Base-by-base conservation (phyloP, 2,888 invertebrate species). In the Xanthorhoe designata region DNA sequence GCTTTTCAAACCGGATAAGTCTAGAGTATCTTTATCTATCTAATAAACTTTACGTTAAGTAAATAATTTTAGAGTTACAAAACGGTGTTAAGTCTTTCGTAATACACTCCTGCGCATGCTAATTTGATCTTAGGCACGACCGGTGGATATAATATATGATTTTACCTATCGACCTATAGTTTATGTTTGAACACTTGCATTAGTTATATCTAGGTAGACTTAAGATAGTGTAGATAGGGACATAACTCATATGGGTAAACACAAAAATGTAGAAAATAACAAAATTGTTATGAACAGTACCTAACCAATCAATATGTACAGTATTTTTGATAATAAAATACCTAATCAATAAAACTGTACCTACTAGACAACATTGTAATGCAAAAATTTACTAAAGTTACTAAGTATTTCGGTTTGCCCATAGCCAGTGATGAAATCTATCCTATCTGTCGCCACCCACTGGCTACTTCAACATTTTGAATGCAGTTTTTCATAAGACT, bases 101-200 rank as follows among this genome's bases (percentile, higher is more conserved):
- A 82, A 78, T n/a, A n/a, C n/a, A 74, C 70, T 74, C 71, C 61
- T 70, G 72, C 62, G 72, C 76, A 77, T 75, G 71, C 64, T 76
- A 76, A 81, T 78, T 75, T 72, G 68, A 70, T 73, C 73, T 68
- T 42, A 57, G 58, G 29, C 73, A 75, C 68, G 66, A 71, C 58
- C 61, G 56, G 72, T 65, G 62, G 24, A 24, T 24, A 61, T 61
- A 32, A n/a, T n/a, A n/a, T n/a, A n/a, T n/a, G 13, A 52, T 17
- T 13, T 61, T 61, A 29, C 24, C 32, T 18, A 17, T n/a, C 0
- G 61, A 29, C 24, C 32, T 32, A 32, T 32, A 53, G 13, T 42
- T 42, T 42, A 13, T 13, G 38, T 42, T 42, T 42, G 38, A 42
- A 38, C 3, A 38, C 10, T 10, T 38, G 1, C 38, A 32, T 3